A percentile compares a stretch with the other conserved stretches of the same genome.
Evolutionary conservation across 2,113 vertebrate genomes (phyloP).

Genomic region (Pseudorasbora parva): DNA sequence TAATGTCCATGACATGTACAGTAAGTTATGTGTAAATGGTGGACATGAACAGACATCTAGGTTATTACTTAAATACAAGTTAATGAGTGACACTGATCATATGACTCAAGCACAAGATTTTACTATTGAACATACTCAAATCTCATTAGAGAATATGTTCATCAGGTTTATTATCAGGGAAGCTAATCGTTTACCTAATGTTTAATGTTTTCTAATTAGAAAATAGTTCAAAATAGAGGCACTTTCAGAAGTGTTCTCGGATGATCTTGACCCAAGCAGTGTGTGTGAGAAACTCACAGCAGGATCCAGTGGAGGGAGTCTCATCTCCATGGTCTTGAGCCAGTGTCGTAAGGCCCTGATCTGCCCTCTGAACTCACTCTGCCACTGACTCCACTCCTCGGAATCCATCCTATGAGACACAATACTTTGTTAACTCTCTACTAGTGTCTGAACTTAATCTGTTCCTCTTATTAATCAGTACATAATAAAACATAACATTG

Average conservation of each 20-base stretch:
- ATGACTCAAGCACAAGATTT: too few relatives aligned
- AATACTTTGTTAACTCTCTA: too few relatives aligned
- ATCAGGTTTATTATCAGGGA: too few relatives aligned
- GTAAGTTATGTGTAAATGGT: not conserved
- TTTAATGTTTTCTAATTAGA: too few relatives aligned
- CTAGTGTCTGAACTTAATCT: too few relatives aligned
- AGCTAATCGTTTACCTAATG: too few relatives aligned
- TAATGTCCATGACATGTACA: not conserved
- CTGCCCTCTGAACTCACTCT: slow-evolving; percentile 78
- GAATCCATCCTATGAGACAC: slow-evolving; percentile 59
- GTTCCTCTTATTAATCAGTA: too few relatives aligned
- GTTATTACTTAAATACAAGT: not conserved
- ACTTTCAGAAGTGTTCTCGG: not conserved
- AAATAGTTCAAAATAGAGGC: not conserved
- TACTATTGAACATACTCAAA: too few relatives aligned
- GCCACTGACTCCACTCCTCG: slow-evolving; percentile 70
- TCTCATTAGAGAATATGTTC: too few relatives aligned
- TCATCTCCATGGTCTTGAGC: slow-evolving; percentile 81
- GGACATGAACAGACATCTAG: not conserved
- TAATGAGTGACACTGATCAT: not conserved
- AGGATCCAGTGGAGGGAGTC: slow-evolving; percentile 66
- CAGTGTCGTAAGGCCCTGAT: slow-evolving; percentile 80
- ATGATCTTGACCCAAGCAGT: not conserved
- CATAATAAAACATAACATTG: too few relatives aligned
- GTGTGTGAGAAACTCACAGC: slow-evolving; percentile 65